Percentiles rank a stretch among this genome's conserved stretches.
These are phyloP conservation scores for Oreochromis grahami DNA, from an alignment of 2,797 vertebrate species.

Conservation along the genomic window DNA sequence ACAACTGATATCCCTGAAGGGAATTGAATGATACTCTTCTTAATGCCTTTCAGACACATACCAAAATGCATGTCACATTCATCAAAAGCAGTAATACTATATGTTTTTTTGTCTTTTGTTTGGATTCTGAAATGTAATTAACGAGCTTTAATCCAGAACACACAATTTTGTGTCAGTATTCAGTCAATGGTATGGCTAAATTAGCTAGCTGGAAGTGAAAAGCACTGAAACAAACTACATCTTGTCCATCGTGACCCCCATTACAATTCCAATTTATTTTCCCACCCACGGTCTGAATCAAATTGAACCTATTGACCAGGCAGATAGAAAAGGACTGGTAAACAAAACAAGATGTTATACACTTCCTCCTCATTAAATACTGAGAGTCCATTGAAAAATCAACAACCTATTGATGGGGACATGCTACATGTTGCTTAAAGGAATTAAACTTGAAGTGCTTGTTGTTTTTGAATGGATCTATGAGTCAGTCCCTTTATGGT, in stretches of 20 bases:
- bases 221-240: constrained; percentile 34
- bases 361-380: constrained; percentile 53
- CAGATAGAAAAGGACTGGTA: constrained; percentile 43
- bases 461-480: constrained; percentile 33
- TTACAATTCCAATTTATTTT: constrained; percentile 64
- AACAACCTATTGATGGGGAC: constrained; percentile 54
- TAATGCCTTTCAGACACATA: not conserved
- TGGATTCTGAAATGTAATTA: constrained; percentile 4
- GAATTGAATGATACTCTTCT: not conserved
- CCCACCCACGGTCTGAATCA: constrained; percentile 51
- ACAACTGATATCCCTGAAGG: not conserved
- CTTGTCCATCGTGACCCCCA: constrained; percentile 46
- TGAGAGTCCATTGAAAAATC: constrained; percentile 57
- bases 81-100: not conserved
- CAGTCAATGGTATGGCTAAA: not conserved
- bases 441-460: constrained; percentile 47
- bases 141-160: not conserved
- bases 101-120: not conserved
- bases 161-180: not conserved
- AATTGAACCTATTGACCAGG: constrained; percentile 60
- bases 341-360: constrained; percentile 60
- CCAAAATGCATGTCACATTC: not conserved
- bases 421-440: constrained; percentile 44
- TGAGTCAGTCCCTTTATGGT: constrained; percentile 31
- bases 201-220: constrained; percentile 22